Conservation (phyloP, 1,140 invertebrate genomes). For the Zaprionus taronus region DNA sequence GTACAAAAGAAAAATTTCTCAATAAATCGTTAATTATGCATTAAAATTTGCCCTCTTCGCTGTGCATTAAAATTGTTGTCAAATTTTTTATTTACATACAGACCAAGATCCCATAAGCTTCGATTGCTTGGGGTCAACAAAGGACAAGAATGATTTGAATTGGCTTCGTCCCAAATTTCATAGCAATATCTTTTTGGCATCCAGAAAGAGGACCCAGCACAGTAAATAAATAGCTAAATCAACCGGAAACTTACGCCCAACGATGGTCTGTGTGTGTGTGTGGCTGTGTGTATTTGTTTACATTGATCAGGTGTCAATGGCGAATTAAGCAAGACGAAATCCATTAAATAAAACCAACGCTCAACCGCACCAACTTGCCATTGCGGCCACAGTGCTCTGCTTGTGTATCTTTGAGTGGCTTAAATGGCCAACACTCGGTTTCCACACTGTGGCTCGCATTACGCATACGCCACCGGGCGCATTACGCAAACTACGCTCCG, state of each 20-base stretch:
- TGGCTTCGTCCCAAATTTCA: constrained; percentile 30
- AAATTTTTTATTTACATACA: constrained; percentile 7
- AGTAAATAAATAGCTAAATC: constrained; percentile 39
- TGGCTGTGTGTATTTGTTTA: constrained; percentile 9
- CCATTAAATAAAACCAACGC: constrained; percentile 57
- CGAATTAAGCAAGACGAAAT: constrained; percentile 38
- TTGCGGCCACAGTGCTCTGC: constrained; percentile 20
- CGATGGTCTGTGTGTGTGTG: background rate
- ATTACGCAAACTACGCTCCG: constrained; percentile 23
- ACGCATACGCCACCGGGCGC: constrained; percentile 51
- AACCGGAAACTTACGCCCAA: constrained; percentile 10
- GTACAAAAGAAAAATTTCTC: background rate
- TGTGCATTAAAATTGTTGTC: background rate
- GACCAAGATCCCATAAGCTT: constrained; percentile 5
- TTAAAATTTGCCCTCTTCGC: background rate
- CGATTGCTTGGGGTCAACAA: constrained; percentile 31
- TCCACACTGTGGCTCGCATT: constrained; percentile 26
- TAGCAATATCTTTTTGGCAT: constrained; percentile 9
- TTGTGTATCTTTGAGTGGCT: constrained; percentile 48
- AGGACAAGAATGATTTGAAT: constrained; percentile 17
- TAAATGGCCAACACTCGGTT: constrained; percentile 41
- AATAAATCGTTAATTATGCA: constrained; percentile 12
- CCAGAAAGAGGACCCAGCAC: background rate
- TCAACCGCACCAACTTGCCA: constrained; percentile 47
- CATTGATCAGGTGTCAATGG: constrained; percentile 48